phyloP scores from a whole-genome alignment of 2,888 invertebrate genomes.

The Calameuta pallipes region DNA sequence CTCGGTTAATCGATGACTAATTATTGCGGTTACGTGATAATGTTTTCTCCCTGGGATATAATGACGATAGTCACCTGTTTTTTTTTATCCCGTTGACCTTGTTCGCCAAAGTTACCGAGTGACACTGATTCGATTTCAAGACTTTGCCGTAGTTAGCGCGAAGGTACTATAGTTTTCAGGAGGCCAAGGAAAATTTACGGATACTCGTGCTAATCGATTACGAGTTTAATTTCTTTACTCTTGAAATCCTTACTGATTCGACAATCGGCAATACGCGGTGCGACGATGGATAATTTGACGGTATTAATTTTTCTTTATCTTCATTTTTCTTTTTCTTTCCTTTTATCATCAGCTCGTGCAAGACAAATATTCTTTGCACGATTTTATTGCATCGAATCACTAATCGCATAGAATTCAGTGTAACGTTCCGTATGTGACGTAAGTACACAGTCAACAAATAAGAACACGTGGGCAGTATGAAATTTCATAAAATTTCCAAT shows the following conservation, averaged over 20 bases:
- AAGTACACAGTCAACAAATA: no score
- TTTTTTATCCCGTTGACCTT: neutral
- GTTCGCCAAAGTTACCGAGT: neutral
- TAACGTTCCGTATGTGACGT: no score
- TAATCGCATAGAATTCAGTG: no score
- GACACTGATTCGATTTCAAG: neutral
- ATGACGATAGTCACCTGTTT: neutral
- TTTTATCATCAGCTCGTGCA: no score
- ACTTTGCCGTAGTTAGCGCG: neutral
- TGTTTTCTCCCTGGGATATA: neutral
- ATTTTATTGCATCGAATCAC: no score
- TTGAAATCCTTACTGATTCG: neutral
- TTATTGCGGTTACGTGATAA: neutral
- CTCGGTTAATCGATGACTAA: neutral
- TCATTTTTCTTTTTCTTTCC: no score
- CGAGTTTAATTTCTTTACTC: neutral
- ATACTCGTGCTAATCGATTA: no score
- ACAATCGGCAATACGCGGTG: no score
- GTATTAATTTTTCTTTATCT: no score
- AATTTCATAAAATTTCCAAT: no score
- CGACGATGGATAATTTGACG: neutral
- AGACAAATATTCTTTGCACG: no score
- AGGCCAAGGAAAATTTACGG: neutral
- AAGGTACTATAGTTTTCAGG: neutral
- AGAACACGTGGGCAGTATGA: no score